Percentiles rank a stretch among this genome's conserved stretches.
Evolutionary conservation across 2,797 vertebrate genomes (phyloP).

Genomic region (Pseudomugil gertrudae): DNA sequence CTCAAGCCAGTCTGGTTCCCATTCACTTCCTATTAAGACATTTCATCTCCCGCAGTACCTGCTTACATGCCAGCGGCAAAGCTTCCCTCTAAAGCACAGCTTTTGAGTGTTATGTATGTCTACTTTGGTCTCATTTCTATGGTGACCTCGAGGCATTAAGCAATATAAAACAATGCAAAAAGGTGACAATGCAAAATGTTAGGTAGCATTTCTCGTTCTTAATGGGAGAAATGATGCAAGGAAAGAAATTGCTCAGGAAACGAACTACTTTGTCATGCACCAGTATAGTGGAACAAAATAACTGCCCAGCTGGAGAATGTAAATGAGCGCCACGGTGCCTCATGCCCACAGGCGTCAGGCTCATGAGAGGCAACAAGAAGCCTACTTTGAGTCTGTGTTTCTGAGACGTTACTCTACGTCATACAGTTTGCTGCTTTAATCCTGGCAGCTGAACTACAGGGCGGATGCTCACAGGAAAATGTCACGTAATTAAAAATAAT

Average conservation of each 20-base stretch:
- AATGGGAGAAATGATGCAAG: constrained; percentile 12
- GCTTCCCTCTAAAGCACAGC: constrained; percentile 25
- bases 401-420: not conserved
- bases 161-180: not conserved
- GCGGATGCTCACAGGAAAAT: not conserved
- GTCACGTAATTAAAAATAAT: not conserved
- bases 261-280: not conserved
- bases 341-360: not conserved
- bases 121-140: constrained; percentile 1
- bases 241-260: not conserved
- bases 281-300: not conserved
- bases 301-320: constrained; percentile 5
- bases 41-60: constrained; percentile 74
- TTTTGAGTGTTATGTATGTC: constrained; percentile 9
- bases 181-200: not conserved
- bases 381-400: not conserved
- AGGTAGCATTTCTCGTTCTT: constrained; percentile 2
- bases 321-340: constrained; percentile 7
- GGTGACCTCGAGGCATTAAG: constrained; percentile 12
- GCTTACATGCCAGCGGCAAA: constrained; percentile 51
- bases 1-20: constrained; percentile 75
- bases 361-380: constrained; percentile 3
- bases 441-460: not conserved
- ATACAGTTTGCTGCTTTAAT: not conserved
- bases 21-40: constrained; percentile 75